Evolutionary conservation across 2,888 invertebrate species (phyloP), one percentile per base, ranked within the genome.

Genomic region (Leptopilina drosophilae): DNA sequence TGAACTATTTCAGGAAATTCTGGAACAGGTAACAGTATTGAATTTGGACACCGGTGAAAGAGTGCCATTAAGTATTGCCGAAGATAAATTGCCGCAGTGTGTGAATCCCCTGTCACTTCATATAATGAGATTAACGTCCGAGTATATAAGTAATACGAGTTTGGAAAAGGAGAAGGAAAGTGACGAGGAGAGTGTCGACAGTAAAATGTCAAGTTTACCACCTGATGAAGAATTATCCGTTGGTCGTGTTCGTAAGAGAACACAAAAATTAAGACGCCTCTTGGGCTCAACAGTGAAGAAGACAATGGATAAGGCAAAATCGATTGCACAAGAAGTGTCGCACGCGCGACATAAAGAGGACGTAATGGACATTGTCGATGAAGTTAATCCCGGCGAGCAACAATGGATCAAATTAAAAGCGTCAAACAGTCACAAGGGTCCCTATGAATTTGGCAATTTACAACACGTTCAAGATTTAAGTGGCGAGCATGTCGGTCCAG

Each of bases 351-450:
- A 97, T 87, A 96, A 96, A 87, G 97, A 97, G 87, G 97, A 97
- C 89, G 95, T 96, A 1, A 95, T 96, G 73, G 97, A 97, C 87
- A 96, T 97, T 67, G 95, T 95, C 0, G 97, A 97, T 89, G 96
- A 96, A 82, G 96, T 96, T 78, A 93, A 95, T 90, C 94, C 95
- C 0, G 95, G 95, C 0, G 95, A 95, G 0, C 95, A 95, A 53
- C 92, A 92, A 85, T 95, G 95, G 89, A 96, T 96, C 85, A 97
- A 98, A 93, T 94, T 98, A 78, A 98, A 99, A 92, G 98, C 98
- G 0, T 97, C 98, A 0, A 97, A 97, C 89, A 97, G 97, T 80
- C 98, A 99, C 91, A 99, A 99, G 90, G 99, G 99, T 0, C 99
- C 98, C 0, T 98, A 97, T 90, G 99, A 99, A 92, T 99, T 99